Evolutionary conservation across 2,888 invertebrate genomes (phyloP).

Genomic region (Tipula lateralis): DNA sequence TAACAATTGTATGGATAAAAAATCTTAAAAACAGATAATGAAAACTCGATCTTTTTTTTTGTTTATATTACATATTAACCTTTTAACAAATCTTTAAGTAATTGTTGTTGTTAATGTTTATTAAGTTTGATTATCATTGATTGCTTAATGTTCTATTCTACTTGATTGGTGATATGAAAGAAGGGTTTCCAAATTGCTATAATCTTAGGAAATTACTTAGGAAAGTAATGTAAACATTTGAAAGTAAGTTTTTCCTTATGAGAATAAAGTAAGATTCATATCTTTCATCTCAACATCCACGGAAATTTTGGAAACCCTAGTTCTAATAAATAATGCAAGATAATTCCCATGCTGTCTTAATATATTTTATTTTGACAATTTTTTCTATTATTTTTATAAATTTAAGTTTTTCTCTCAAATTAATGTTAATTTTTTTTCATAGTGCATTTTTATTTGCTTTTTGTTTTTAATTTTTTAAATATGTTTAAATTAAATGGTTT

Average conservation of each 20-base stretch:
- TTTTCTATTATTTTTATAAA: background rate
- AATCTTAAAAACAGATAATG: conserved; percentile 28
- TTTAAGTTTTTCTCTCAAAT: background rate
- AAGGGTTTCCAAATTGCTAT: background rate
- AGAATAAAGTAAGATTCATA: too few relatives aligned
- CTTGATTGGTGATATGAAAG: background rate
- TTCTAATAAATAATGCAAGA: background rate
- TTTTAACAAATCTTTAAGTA: background rate
- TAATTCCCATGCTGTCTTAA: background rate
- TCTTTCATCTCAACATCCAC: too few relatives aligned
- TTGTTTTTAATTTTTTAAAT: background rate
- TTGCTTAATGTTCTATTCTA: background rate
- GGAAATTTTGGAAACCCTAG: too few relatives aligned
- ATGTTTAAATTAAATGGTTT: too few relatives aligned
- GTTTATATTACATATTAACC: background rate
- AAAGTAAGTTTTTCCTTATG: too few relatives aligned
- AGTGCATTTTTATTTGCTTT: background rate
- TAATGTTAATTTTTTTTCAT: background rate
- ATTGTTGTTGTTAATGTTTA: conserved; percentile 11
- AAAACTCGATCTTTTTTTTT: background rate
- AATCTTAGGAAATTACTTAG: too few relatives aligned
- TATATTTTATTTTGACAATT: background rate
- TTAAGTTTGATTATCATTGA: background rate
- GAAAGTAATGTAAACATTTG: background rate
- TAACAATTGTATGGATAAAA: background rate